Evolutionary conservation across 2,888 invertebrate genomes (phyloP).

Genomic region (Andrena minutula): DNA sequence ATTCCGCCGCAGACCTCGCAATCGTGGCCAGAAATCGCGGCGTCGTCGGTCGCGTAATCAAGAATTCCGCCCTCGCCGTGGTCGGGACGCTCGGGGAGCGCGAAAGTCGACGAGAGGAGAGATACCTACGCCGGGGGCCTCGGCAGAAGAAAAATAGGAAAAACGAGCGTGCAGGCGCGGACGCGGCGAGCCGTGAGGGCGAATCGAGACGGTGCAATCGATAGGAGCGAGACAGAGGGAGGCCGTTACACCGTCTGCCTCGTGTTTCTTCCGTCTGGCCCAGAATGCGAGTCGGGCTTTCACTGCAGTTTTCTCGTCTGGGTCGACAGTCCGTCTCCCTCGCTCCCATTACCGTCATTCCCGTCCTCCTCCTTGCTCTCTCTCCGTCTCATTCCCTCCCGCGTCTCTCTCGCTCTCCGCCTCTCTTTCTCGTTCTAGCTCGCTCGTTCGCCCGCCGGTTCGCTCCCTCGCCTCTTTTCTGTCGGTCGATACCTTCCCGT

Average conservation of each 20-base stretch:
- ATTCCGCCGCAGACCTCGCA: neutral
- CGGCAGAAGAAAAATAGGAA: constrained; percentile 59
- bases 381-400: constrained; percentile 12
- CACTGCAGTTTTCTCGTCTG: constrained; percentile 82
- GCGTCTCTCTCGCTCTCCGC: constrained; percentile 28
- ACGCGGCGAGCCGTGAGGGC: constrained; percentile 36
- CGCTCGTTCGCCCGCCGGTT: constrained; percentile 30
- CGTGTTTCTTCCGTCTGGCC: constrained; percentile 82
- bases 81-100: constrained; percentile 31
- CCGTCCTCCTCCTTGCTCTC: constrained; percentile 29
- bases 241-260: constrained; percentile 76
- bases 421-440: constrained; percentile 27
- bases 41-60: constrained; percentile 39
- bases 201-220: constrained; percentile 53
- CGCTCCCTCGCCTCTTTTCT: constrained; percentile 53
- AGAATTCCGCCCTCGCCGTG: constrained; percentile 30
- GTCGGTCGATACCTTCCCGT: constrained; percentile 74
- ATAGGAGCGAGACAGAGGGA: constrained; percentile 63
- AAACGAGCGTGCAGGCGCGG: constrained; percentile 45
- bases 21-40: constrained; percentile 2
- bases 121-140: constrained; percentile 10
- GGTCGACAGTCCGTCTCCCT: constrained; percentile 72
- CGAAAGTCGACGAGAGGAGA: constrained; percentile 46
- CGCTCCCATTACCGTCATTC: constrained; percentile 40
- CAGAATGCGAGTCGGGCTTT: constrained; percentile 82